Base-by-base conservation (phyloP, 2,888 invertebrate species). In the Agrotis puta region DNA sequence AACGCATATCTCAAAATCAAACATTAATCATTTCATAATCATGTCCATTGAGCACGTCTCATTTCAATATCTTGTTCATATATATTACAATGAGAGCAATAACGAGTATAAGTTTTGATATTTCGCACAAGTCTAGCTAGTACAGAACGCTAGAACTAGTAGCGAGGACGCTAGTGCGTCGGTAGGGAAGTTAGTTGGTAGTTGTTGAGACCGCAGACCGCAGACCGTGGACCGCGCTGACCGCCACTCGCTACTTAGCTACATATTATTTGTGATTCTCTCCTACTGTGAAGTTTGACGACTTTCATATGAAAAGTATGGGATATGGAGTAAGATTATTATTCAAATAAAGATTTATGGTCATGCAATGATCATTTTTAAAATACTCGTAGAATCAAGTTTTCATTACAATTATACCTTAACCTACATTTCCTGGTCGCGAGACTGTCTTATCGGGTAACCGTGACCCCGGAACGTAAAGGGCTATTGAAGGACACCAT, bases 181-280 rank as follows among this genome's bases (percentile, higher is more conserved):
- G 13, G 47, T 22, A 9, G 16, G 27, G 27, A 54, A 64, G 74
- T 74, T 64, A 39, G 74, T 74, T 20, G 27, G 6, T 13, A 54
- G 64, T 47, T 14, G 74, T 54, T 47, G 64, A 13, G n/a, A 24
- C 24, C 54, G 39, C 50, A 20, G 48, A 51, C 63, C 39, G 18
- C 62, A 2, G n/a, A 56, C 33, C 56, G 14, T 66, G 48, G 47
- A 33, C 47, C 65, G 33, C 39, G n/a, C 48, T 13, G 13, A 16
- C 69, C 70, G 14, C 70, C 51, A 45, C 7, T 22, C 24, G 11
- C 20, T 9, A 16, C 39, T 47, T 20, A n/a, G 39, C 53, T 54
- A 63, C 48, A 74, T 54, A 74, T 73, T 71, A 63, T 54, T 45
- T 72, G 33, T 39, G 47, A 70, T 24, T 14, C 14, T n/a, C 1